Conservation (phyloP, 2,797 vertebrate species). For the Ambastaia sidthimunki region DNA sequence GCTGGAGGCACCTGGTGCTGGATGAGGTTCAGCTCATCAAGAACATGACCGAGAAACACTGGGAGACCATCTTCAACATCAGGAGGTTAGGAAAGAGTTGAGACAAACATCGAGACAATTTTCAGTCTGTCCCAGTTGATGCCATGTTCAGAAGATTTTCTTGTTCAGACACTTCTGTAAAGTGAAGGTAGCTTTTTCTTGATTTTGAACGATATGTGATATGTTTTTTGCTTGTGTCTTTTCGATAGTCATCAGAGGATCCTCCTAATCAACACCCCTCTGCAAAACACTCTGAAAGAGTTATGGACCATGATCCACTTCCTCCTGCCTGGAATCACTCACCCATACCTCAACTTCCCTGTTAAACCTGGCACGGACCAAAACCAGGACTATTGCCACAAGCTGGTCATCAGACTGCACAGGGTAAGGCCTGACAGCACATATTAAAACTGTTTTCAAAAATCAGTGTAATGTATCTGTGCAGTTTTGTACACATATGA, state of each 20-base stretch:
- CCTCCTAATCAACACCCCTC: constrained; percentile 88
- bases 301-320: constrained; percentile 94
- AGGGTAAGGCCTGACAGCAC: constrained; percentile 76
- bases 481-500: no score
- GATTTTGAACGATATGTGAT: constrained; percentile 3
- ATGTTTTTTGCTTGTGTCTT: not conserved
- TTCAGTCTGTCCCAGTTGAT: not conserved
- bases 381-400: constrained; percentile 94
- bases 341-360: constrained; percentile 88
- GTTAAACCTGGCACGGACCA: constrained; percentile 90
- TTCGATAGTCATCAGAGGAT: constrained; percentile 85
- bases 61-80: constrained; percentile 88
- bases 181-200: not conserved
- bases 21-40: constrained; percentile 92
- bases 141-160: not conserved
- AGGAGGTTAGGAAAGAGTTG: constrained; percentile 78
- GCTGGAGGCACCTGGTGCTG: constrained; percentile 88
- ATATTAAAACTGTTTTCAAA: constrained; percentile 2
- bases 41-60: constrained; percentile 91
- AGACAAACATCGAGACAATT: not conserved
- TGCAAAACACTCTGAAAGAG: constrained; percentile 90
- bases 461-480: not conserved
- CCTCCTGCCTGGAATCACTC: constrained; percentile 89
- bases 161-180: not conserved
- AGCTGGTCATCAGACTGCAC: constrained; percentile 91